Percentiles rank a stretch among this genome's conserved stretches.
These are phyloP conservation scores for Gobio occitaniae DNA, from an alignment of 2,797 vertebrate species.

Conservation along the genomic window DNA sequence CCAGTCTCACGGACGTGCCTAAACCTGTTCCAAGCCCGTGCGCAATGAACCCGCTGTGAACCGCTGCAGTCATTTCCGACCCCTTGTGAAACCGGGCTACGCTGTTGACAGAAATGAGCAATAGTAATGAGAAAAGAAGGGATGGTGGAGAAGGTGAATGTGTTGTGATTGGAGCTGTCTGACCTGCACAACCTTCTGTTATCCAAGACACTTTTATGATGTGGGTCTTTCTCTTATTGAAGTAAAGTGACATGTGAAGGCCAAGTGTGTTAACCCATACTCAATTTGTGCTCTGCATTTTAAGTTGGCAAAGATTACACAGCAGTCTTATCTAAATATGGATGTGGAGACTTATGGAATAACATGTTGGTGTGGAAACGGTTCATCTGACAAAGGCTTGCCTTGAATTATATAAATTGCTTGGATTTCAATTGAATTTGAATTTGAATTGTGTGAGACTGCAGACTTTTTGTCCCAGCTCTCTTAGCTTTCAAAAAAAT, in stretches of 20 bases:
- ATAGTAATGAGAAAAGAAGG: constrained; percentile 29
- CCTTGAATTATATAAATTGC: constrained; percentile 48
- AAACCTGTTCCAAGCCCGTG: constrained; percentile 15
- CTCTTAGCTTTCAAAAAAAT: background rate
- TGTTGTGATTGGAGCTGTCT: constrained; percentile 25
- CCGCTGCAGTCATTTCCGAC: constrained; percentile 27
- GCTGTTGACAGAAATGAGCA: constrained; percentile 39
- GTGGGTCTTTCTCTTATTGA: background rate
- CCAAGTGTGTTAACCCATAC: background rate
- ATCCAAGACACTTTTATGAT: constrained; percentile 14
- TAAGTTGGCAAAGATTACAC: constrained; percentile 60
- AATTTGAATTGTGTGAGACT: background rate
- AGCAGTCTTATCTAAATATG: constrained; percentile 59
- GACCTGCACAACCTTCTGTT: constrained; percentile 21
- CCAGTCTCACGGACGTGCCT: constrained; percentile 40
- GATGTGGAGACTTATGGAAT: constrained; percentile 61
- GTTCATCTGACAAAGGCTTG: constrained; percentile 41
- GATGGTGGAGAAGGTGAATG: constrained; percentile 1
- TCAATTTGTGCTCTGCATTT: background rate
- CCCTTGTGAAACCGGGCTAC: constrained; percentile 22
- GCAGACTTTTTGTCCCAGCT: background rate
- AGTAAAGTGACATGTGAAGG: background rate
- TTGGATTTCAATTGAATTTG: background rate
- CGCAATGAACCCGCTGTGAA: constrained; percentile 50
- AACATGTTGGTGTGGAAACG: constrained; percentile 52